phyloP scores from a whole-genome alignment of 2,797 vertebrate genomes.

The Micrastur ruficollis region DNA sequence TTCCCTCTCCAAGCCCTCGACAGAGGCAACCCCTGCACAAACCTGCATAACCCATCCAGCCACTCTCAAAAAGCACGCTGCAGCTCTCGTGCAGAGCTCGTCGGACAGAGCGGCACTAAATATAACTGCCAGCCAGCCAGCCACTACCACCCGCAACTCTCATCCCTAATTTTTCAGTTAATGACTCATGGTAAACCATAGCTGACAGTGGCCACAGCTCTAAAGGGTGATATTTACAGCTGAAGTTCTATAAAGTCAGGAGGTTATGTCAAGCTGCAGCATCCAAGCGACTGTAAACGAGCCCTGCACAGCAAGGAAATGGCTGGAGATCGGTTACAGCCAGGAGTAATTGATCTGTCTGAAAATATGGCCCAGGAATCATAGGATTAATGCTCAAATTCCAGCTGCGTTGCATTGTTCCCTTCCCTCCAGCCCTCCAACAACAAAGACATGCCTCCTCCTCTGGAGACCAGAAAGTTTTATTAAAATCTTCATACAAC shows the following conservation, averaged over 20 bases:
- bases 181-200: background rate
- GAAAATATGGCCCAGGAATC: constrained; percentile 72
- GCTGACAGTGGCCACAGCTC: constrained; percentile 11
- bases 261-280: constrained; percentile 65
- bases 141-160: constrained; percentile 16
- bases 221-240: constrained; percentile 51
- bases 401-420: constrained; percentile 75
- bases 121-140: background rate
- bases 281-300: constrained; percentile 47
- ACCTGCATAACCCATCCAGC: background rate
- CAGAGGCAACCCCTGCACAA: background rate
- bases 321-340: constrained; percentile 71
- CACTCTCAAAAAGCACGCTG: background rate
- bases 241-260: constrained; percentile 39
- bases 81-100: background rate
- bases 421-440: constrained; percentile 72
- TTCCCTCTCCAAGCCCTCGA: background rate
- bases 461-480: constrained; percentile 76
- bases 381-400: constrained; percentile 70
- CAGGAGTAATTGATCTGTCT: constrained; percentile 76
- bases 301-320: constrained; percentile 53
- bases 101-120: background rate
- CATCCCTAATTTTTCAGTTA: constrained; percentile 32
- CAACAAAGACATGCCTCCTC: constrained; percentile 77
- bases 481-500: constrained; percentile 78